A percentile compares a stretch with the other conserved stretches of the same genome.
phyloP scores from a whole-genome alignment of 2,888 invertebrate genomes.

The Drosophila parthenogenetica region DNA sequence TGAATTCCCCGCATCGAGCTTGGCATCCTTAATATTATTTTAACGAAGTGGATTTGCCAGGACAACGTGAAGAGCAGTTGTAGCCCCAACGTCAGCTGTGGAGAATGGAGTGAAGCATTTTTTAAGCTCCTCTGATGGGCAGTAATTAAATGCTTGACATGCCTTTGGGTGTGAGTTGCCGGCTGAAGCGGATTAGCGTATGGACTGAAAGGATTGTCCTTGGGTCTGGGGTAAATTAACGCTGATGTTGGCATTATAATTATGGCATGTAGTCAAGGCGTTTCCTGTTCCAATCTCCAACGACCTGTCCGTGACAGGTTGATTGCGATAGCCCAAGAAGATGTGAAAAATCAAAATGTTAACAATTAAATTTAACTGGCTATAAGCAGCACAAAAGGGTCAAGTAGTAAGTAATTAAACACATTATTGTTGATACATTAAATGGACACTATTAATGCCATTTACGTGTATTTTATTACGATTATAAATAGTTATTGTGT shows the following conservation, averaged over 20 bases:
- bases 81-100: not conserved
- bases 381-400: slow-evolving; percentile 1
- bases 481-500: slow-evolving; percentile 9
- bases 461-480: slow-evolving; percentile 1
- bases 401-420: slow-evolving; percentile 10
- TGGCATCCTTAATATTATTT: slow-evolving; percentile 68
- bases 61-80: slow-evolving; percentile 15
- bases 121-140: slow-evolving; percentile 74
- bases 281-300: slow-evolving; percentile 31
- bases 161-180: slow-evolving; percentile 58
- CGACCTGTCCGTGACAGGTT: slow-evolving; percentile 43
- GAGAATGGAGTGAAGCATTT: slow-evolving; percentile 24
- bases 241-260: slow-evolving; percentile 75
- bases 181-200: slow-evolving; percentile 49
- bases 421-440: slow-evolving; percentile 16
- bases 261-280: slow-evolving; percentile 68
- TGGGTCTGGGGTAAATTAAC: slow-evolving; percentile 60
- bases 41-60: slow-evolving; percentile 68
- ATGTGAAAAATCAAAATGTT: slow-evolving; percentile 40
- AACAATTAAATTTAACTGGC: slow-evolving; percentile 39
- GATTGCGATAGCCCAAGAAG: not conserved
- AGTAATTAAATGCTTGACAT: slow-evolving; percentile 79
- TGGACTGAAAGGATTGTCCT: slow-evolving; percentile 16
- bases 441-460: slow-evolving; percentile 7
- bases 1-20: slow-evolving; percentile 52